phyloP scores from a whole-genome alignment of 2,113 vertebrate species.

The Sclerurus mexicanus region DNA sequence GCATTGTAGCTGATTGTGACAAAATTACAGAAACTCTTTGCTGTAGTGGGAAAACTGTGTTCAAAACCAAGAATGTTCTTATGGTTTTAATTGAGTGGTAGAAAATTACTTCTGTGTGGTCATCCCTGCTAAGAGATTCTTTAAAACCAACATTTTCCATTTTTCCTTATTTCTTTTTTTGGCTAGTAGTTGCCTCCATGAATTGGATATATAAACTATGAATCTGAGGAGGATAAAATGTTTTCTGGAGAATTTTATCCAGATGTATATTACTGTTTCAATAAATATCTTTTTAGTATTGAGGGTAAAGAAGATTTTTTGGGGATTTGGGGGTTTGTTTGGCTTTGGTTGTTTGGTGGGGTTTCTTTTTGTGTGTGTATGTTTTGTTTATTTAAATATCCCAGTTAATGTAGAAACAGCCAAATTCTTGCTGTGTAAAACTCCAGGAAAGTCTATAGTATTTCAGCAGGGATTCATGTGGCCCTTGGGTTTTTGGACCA shows the following conservation, averaged over 20 bases:
- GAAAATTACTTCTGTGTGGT: slow-evolving; percentile 28
- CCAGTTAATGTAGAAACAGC: background rate
- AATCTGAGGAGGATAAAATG: slow-evolving; percentile 1
- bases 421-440: slow-evolving; percentile 10
- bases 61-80: slow-evolving; percentile 10
- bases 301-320: background rate
- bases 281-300: background rate
- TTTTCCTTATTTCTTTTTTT: slow-evolving; percentile 37
- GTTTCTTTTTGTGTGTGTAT: background rate
- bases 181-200: slow-evolving; percentile 2
- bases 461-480: slow-evolving; percentile 37
- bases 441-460: background rate
- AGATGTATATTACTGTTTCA: slow-evolving; percentile 7
- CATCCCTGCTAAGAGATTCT: slow-evolving; percentile 20
- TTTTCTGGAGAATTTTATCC: slow-evolving; percentile 37
- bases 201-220: slow-evolving; percentile 19
- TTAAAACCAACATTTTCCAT: slow-evolving; percentile 34
- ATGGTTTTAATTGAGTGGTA: slow-evolving; percentile 44
- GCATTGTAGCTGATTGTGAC: background rate
- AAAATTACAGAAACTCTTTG: background rate
- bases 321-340: background rate
- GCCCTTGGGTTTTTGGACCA: slow-evolving; percentile 8
- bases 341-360: background rate
- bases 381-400: background rate
- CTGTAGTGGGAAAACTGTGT: background rate